Conservation (phyloP, 2,113 vertebrate species). For the Cheilinus undulatus region DNA sequence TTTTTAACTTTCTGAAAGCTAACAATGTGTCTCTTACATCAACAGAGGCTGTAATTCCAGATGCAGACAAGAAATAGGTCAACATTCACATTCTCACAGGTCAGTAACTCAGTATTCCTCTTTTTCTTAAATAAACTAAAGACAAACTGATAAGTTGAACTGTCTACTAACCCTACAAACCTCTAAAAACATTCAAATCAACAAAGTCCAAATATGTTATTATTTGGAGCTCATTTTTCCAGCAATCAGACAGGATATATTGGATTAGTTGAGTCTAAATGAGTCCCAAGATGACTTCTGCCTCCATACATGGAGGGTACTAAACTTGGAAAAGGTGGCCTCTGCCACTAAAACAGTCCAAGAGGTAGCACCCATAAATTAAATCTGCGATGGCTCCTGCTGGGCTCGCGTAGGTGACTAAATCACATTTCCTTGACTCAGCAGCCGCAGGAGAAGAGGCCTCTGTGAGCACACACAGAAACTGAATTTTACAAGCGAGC, state of each 20-base stretch:
- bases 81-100: slow-evolving; percentile 64
- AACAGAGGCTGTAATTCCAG: slow-evolving; percentile 74
- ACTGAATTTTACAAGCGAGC: slow-evolving; percentile 35
- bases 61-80: slow-evolving; percentile 79
- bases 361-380: slow-evolving; percentile 76
- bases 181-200: neutral
- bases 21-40: slow-evolving; percentile 4
- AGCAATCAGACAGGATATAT: slow-evolving; percentile 1
- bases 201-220: neutral
- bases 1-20: neutral
- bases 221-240: neutral
- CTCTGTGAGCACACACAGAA: slow-evolving; percentile 8
- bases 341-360: slow-evolving; percentile 57
- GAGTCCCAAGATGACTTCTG: slow-evolving; percentile 62
- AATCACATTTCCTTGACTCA: slow-evolving; percentile 81
- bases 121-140: neutral
- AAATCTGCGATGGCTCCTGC: slow-evolving; percentile 56
- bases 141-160: neutral
- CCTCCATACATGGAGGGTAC: slow-evolving; percentile 78
- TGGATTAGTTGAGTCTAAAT: slow-evolving; percentile 41
- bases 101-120: slow-evolving; percentile 48
- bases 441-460: slow-evolving; percentile 43
- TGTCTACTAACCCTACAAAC: neutral
- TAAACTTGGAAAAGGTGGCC: slow-evolving; percentile 79
- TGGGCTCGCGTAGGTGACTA: slow-evolving; percentile 51